Percentiles rank a stretch among this genome's conserved stretches.
phyloP scores from a whole-genome alignment of 2,113 vertebrate species.

The Xiphorhynchus elegans region DNA sequence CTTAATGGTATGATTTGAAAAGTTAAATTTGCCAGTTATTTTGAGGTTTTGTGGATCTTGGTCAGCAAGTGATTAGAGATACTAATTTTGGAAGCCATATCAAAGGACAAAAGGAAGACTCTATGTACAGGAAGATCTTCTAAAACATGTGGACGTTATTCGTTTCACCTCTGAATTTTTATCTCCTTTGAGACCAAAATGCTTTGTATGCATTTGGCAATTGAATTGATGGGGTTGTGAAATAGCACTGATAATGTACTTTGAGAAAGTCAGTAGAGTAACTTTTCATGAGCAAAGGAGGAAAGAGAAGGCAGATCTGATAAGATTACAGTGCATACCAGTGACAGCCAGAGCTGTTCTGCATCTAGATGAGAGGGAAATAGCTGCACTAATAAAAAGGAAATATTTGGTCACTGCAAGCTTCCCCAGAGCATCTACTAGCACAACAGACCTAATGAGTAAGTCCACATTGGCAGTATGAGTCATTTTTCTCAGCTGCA shows the following conservation, averaged over 20 bases:
- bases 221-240: constrained; percentile 51
- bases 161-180: background rate
- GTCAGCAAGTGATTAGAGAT: background rate
- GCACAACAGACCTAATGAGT: constrained; percentile 66
- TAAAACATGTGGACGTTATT: background rate
- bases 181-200: background rate
- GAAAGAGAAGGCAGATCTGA: constrained; percentile 60
- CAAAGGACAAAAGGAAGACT: background rate
- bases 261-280: constrained; percentile 3
- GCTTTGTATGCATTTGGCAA: constrained; percentile 31
- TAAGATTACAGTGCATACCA: constrained; percentile 28
- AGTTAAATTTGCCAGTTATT: background rate
- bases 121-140: background rate
- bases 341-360: constrained; percentile 49
- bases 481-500: constrained; percentile 70
- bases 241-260: constrained; percentile 23
- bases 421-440: constrained; percentile 56
- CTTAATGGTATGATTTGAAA: background rate
- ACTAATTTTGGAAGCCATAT: background rate
- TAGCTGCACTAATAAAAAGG: constrained; percentile 66
- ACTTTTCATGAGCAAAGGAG: constrained; percentile 42
- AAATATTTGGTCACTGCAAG: constrained; percentile 70
- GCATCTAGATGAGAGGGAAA: constrained; percentile 53
- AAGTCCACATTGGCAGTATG: constrained; percentile 61
- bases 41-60: background rate